Evolutionary conservation across 2,888 invertebrate species (phyloP).

Genomic region (Scaptomyza flava): DNA sequence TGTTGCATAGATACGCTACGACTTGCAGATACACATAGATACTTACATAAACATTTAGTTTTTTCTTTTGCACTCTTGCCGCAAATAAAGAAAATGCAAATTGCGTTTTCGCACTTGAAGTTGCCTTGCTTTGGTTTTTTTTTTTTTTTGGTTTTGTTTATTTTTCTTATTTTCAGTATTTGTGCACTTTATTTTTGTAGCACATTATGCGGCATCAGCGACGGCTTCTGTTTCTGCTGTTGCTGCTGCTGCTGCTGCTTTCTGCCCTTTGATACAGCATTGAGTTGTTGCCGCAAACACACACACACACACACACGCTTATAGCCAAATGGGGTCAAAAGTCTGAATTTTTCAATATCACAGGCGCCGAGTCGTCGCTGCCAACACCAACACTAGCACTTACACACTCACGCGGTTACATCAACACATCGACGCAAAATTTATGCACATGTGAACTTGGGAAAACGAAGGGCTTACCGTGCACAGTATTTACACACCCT

Average conservation of each 20-base stretch:
- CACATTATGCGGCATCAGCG: slow-evolving; percentile 54
- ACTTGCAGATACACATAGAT: slow-evolving; percentile 10
- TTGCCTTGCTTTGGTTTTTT: slow-evolving; percentile 9
- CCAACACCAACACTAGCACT: slow-evolving; percentile 30
- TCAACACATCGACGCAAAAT: slow-evolving; percentile 5
- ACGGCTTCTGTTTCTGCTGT: slow-evolving; percentile 20
- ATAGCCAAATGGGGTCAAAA: slow-evolving; percentile 54
- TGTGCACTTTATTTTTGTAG: slow-evolving; percentile 34
- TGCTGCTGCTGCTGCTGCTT: slow-evolving; percentile 7
- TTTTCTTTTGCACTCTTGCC: slow-evolving; percentile 23
- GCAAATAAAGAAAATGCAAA: slow-evolving; percentile 60
- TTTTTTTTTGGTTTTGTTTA: too few species aligned
- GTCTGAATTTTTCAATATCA: slow-evolving; percentile 67
- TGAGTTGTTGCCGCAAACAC: slow-evolving; percentile 39
- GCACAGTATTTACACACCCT: slow-evolving; percentile 21
- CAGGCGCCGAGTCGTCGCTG: slow-evolving; percentile 52
- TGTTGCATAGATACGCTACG: background rate
- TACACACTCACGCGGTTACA: slow-evolving; percentile 1
- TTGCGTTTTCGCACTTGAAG: slow-evolving; percentile 49
- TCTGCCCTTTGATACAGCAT: slow-evolving; percentile 33
- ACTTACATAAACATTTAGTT: background rate
- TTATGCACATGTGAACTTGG: slow-evolving; percentile 52
- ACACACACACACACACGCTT: slow-evolving; percentile 14
- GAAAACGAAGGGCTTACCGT: slow-evolving; percentile 12
- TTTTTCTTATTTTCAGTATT: slow-evolving; percentile 30